Percentiles rank a stretch among this genome's conserved stretches.
These are phyloP conservation scores for Rhinolophus ferrumequinum DNA, from an alignment of 2,113 vertebrate species.

Conservation along the genomic window DNA sequence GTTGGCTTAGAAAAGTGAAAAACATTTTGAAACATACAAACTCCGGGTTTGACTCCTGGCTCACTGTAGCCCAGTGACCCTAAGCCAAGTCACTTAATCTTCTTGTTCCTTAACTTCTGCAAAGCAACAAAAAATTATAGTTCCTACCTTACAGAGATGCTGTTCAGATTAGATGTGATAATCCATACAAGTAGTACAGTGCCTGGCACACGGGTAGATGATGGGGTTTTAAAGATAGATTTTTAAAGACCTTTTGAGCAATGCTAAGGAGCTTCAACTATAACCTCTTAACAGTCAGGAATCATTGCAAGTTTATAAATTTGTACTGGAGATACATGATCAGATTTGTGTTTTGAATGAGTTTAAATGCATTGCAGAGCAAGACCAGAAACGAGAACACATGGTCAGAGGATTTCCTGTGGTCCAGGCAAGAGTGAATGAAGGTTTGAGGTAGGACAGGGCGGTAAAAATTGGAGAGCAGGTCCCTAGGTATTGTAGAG, in stretches of 20 bases:
- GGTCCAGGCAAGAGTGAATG: background rate
- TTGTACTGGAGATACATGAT: background rate
- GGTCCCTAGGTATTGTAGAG: background rate
- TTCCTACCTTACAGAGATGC: background rate
- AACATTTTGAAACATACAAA: background rate
- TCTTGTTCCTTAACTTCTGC: background rate
- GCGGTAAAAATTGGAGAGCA: too few relatives aligned
- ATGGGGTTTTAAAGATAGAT: background rate
- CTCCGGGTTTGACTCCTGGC: background rate
- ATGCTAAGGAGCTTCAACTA: background rate
- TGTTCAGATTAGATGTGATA: background rate
- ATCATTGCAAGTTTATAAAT: background rate
- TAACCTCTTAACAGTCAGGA: background rate
- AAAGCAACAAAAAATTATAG: background rate
- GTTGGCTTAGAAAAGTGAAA: background rate
- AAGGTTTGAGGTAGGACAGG: too few relatives aligned
- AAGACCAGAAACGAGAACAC: background rate
- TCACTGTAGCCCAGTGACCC: background rate
- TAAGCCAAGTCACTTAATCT: background rate
- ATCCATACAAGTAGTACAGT: background rate
- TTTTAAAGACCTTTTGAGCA: background rate
- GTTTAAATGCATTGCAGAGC: background rate
- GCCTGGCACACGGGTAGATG: accelerated
- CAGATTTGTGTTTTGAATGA: background rate
- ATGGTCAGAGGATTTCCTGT: background rate